Evolutionary conservation across 2,888 invertebrate genomes (phyloP).

Genomic region (Chymomyza amoena): DNA sequence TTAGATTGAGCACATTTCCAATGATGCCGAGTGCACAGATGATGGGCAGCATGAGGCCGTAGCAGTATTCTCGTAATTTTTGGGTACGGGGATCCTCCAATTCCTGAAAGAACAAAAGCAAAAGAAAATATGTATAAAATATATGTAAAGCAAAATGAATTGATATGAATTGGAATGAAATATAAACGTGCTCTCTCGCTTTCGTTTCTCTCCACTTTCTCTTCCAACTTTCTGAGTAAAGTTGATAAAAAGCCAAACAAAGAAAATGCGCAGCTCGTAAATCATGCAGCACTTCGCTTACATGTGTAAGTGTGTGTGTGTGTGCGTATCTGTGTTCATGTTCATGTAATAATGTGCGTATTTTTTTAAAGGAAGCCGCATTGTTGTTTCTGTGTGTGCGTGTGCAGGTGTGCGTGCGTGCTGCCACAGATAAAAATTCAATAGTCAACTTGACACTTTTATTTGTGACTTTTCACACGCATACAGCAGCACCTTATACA

Average conservation of each 20-base stretch:
- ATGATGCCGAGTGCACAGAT: constrained; percentile 87
- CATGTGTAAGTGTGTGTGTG: neutral
- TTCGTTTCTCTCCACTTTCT: neutral
- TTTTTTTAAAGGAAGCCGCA: neutral
- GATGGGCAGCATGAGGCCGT: constrained; percentile 84
- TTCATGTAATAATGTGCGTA: neutral
- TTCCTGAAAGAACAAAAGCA: constrained; percentile 45
- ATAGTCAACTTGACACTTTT: constrained; percentile 73
- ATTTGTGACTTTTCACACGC: constrained; percentile 60
- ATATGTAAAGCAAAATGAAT: constrained; percentile 10
- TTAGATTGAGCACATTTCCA: constrained; percentile 88
- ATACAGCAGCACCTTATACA: constrained; percentile 8
- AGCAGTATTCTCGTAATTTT: constrained; percentile 82
- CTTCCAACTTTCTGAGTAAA: neutral
- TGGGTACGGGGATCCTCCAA: constrained; percentile 82
- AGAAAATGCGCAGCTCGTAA: constrained; percentile 50
- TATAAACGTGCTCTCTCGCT: constrained; percentile 16
- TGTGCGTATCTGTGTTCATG: neutral
- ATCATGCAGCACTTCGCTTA: constrained; percentile 43
- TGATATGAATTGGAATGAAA: constrained; percentile 21
- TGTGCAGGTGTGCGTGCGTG: constrained; percentile 27
- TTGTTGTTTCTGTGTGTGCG: neutral
- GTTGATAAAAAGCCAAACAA: constrained; percentile 14
- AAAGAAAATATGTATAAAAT: constrained; percentile 1
- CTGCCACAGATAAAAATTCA: constrained; percentile 67